Conservation (phyloP, 2,888 invertebrate species). For the Oscheius myriophilus region DNA sequence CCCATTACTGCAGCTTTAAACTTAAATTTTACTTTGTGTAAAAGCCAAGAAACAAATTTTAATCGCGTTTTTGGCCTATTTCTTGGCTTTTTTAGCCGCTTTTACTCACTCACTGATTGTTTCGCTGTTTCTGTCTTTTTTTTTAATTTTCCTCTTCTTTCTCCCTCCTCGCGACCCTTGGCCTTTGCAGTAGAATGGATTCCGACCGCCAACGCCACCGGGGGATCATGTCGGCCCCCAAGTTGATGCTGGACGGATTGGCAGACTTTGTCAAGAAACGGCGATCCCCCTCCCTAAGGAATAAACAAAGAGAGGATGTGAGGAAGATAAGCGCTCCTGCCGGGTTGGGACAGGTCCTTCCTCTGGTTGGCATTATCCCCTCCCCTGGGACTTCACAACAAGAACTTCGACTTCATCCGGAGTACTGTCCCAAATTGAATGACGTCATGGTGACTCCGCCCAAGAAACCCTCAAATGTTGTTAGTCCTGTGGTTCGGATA, state of each 20-base stretch:
- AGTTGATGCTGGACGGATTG: slow-evolving; percentile 31
- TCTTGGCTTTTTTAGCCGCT: neutral
- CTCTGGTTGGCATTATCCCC: slow-evolving; percentile 37
- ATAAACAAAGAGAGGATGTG: slow-evolving; percentile 31
- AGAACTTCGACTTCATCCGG: slow-evolving; percentile 15
- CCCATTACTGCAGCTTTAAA: too few relatives aligned
- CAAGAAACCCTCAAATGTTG: slow-evolving; percentile 1
- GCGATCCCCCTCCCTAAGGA: slow-evolving; percentile 40
- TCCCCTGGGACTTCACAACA: slow-evolving; percentile 6
- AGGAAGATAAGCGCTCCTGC: slow-evolving; percentile 48
- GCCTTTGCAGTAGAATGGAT: slow-evolving; percentile 8
- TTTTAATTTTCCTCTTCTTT: neutral
- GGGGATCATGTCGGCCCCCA: slow-evolving; percentile 20
- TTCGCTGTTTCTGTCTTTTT: neutral
- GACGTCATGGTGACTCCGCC: neutral
- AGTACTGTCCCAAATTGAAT: neutral
- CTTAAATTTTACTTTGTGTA: too few relatives aligned
- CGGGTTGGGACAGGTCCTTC: slow-evolving; percentile 43
- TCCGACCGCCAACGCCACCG: neutral
- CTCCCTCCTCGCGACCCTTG: slow-evolving; percentile 1
- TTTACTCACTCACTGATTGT: too few relatives aligned
- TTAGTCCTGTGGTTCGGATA: slow-evolving; percentile 13
- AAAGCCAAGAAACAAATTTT: too few relatives aligned
- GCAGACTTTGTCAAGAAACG: slow-evolving; percentile 44
- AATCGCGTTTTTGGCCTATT: too few relatives aligned